Conservation (phyloP, 2,113 vertebrate genomes). For the Protomyctophum bolini region DNA sequence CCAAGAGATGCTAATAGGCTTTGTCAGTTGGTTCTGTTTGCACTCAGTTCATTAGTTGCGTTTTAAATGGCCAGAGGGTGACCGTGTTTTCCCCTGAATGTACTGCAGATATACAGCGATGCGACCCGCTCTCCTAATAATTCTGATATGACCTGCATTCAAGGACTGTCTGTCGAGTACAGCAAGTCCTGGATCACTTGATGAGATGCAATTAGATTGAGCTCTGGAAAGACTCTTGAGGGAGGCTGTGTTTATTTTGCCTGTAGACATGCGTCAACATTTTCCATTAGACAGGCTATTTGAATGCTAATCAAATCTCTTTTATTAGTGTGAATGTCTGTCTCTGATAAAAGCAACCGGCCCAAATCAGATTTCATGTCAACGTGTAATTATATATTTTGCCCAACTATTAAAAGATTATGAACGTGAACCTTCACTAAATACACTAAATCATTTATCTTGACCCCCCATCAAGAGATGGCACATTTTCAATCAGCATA, state of each 20-base stretch:
- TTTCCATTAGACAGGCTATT: conserved; percentile 4
- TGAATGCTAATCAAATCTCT: conserved; percentile 1
- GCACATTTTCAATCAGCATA: conserved; percentile 32
- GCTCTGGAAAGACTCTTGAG: conserved; percentile 3
- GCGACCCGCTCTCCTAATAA: background rate
- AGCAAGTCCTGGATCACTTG: background rate
- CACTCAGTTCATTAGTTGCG: conserved; percentile 44
- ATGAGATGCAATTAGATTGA: background rate
- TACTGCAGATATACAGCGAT: conserved; percentile 16
- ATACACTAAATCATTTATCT: background rate
- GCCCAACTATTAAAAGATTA: conserved; percentile 8
- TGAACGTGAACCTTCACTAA: background rate
- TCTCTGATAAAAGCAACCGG: background rate
- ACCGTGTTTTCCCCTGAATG: conserved; percentile 21
- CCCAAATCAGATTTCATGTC: conserved; percentile 16
- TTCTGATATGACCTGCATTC: background rate
- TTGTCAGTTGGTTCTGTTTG: conserved; percentile 48
- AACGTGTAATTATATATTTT: conserved; percentile 8
- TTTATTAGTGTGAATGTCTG: background rate
- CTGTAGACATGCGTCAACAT: background rate
- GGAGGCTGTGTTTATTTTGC: background rate
- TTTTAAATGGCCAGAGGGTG: conserved; percentile 37
- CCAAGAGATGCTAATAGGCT: conserved; percentile 51
- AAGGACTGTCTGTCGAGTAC: background rate
- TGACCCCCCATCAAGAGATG: conserved; percentile 8